Evolutionary conservation across 2,113 vertebrate species (phyloP).

Genomic region (Phyllostomus discolor): DNA sequence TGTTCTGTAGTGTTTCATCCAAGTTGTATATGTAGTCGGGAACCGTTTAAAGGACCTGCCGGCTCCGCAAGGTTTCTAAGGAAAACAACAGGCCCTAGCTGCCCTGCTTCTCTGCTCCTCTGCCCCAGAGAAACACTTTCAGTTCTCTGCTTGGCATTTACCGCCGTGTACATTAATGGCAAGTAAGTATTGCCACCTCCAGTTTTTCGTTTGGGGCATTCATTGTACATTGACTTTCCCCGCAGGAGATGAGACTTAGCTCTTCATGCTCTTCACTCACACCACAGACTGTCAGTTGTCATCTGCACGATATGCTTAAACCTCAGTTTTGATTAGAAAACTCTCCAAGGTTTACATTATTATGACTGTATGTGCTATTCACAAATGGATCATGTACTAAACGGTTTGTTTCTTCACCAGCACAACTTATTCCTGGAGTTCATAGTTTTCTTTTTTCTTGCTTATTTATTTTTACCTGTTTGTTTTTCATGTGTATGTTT

Average conservation of each 20-base stretch:
- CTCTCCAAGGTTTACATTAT: neutral
- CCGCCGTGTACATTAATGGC: neutral
- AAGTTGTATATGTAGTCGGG: neutral
- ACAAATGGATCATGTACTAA: neutral
- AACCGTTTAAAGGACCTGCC: neutral
- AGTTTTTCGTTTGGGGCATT: neutral
- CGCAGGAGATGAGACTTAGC: neutral
- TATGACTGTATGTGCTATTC: neutral
- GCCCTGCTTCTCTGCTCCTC: neutral
- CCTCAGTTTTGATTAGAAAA: slow-evolving; percentile 9
- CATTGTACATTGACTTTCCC: neutral
- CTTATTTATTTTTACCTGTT: neutral
- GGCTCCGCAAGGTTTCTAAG: neutral
- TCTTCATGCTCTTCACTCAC: neutral
- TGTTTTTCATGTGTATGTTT: neutral
- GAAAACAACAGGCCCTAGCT: neutral
- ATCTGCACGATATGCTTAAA: neutral
- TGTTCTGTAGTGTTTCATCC: neutral
- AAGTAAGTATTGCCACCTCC: neutral
- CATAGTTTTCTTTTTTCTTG: neutral
- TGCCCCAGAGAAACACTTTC: neutral
- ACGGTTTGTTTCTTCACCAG: neutral
- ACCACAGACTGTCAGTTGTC: neutral
- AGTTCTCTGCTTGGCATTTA: neutral
- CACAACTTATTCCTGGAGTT: neutral